Evolutionary conservation across 2,113 vertebrate genomes (phyloP), one percentile per base, ranked within the genome.

Genomic region (Lampris megalopsis): DNA sequence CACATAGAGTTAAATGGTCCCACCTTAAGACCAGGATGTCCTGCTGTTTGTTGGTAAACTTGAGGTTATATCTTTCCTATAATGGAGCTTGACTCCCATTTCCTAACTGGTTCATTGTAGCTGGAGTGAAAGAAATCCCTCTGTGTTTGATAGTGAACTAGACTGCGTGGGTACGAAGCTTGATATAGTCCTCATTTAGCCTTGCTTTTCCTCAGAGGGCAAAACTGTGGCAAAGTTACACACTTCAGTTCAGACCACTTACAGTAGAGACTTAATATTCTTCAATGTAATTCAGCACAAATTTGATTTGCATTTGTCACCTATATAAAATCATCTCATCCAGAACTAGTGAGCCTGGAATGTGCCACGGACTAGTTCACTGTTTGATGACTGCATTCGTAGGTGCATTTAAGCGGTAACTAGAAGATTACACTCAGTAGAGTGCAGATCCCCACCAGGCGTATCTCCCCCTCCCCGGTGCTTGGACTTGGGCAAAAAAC

Each of bases 71-170:
- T 10, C 11, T 61, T 13, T 61, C 41, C n/a, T 13, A 13, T 13
- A 61, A 43, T 41, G 41, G 43, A 10, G 38, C 41, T 42, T 13
- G 5, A 6, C 59, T 24, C 11, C 11, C 11, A 58, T 58, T 58
- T 58, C 49, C 58, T 48, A 48, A 58, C 38, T 68, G 71, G 64
- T 63, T 52, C 75, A 56, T 82, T 82, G 72, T 69, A 69, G 63
- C 72, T 75, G 58, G 53, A 79, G 65, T 73, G 53, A 54, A 83
- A 75, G 72, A 64, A 84, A 84, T 65, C 35, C 9, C 9, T 63
- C 52, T 43, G 59, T n/a, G 57, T 50, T 62, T 56, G 35, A 11
- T 58, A 62, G 41, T 38, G 35, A 11, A 62, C 1, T 8, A 10
- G 9, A 62, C 3, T 40, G 59, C 13, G 42, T 57, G 54, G 54